phyloP scores from a whole-genome alignment of 2,113 vertebrate species.

The Ahaetulla prasina region DNA sequence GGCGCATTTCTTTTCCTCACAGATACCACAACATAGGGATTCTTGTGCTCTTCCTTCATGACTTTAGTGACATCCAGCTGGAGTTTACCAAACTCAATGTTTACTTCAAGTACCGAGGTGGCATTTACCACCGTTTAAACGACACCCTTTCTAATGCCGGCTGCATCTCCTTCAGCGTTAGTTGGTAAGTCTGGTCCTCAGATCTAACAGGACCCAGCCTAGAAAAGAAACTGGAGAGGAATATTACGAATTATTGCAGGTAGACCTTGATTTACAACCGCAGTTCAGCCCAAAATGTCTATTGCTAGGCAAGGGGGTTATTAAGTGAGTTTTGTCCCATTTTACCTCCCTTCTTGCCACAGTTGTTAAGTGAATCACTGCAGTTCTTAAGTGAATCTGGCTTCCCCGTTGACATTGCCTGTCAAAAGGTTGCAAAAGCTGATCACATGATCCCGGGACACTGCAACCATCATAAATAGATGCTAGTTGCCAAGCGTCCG shows the following conservation, averaged over 20 bases:
- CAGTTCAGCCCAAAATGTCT: background rate
- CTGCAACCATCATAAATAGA: background rate
- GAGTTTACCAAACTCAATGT: slow-evolving; percentile 96
- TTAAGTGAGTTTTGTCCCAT: background rate
- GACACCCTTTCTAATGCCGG: slow-evolving; percentile 81
- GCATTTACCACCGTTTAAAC: slow-evolving; percentile 75
- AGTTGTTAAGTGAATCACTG: background rate
- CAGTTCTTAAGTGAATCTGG: background rate
- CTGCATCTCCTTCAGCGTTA: slow-evolving; percentile 85
- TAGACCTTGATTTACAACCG: background rate
- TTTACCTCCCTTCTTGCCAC: background rate
- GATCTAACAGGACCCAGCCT: background rate
- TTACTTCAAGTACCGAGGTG: slow-evolving; percentile 88
- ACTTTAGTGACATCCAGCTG: slow-evolving; percentile 86
- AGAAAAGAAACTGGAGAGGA: background rate
- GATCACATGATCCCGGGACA: background rate
- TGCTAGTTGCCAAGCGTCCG: background rate
- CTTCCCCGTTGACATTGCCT: background rate
- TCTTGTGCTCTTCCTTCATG: slow-evolving; percentile 92
- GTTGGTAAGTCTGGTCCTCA: slow-evolving; percentile 74
- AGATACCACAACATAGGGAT: slow-evolving; percentile 95
- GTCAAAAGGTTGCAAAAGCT: background rate
- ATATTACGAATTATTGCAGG: background rate
- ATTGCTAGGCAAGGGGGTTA: background rate
- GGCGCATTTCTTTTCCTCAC: fast-evolving